These are phyloP conservation scores for Cryptoprocta ferox DNA, from an alignment of 2,797 vertebrate species.

Conservation along the genomic window DNA sequence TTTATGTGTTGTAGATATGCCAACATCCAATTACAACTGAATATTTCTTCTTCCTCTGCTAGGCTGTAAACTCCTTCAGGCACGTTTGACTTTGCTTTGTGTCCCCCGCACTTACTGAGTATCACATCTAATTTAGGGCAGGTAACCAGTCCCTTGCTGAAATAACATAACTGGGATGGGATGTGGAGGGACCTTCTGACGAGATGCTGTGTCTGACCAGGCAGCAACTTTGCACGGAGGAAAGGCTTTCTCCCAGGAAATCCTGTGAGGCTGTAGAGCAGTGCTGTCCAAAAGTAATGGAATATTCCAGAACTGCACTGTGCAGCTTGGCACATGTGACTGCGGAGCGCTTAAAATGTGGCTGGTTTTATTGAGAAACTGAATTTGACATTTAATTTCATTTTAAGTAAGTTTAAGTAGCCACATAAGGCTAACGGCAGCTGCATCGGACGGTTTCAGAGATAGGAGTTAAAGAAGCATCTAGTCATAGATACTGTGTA, in stretches of 20 bases:
- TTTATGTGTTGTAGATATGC: not conserved
- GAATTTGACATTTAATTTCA: not conserved
- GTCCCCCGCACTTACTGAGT: not conserved
- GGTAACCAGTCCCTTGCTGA: not conserved
- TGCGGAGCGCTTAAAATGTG: not conserved
- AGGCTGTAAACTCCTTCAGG: not conserved
- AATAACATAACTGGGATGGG: not conserved
- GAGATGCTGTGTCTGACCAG: not conserved
- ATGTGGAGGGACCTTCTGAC: not conserved
- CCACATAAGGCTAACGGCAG: not conserved
- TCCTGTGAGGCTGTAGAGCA: not conserved
- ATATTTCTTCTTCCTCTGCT: not conserved
- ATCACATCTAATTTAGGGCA: rapidly evolving
- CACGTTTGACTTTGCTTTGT: not conserved
- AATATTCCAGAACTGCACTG: not conserved
- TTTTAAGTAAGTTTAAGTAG: not conserved
- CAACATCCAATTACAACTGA: not conserved
- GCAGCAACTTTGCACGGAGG: not conserved
- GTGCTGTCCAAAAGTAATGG: not conserved
- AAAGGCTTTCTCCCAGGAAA: not conserved
- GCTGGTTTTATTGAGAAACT: not conserved
- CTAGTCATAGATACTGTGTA: not conserved
- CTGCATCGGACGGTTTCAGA: not conserved
- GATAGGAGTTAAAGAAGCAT: not conserved
- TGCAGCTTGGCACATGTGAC: not conserved